Conservation (phyloP, 2,888 invertebrate genomes). For the Pemphredon lugubris region DNA sequence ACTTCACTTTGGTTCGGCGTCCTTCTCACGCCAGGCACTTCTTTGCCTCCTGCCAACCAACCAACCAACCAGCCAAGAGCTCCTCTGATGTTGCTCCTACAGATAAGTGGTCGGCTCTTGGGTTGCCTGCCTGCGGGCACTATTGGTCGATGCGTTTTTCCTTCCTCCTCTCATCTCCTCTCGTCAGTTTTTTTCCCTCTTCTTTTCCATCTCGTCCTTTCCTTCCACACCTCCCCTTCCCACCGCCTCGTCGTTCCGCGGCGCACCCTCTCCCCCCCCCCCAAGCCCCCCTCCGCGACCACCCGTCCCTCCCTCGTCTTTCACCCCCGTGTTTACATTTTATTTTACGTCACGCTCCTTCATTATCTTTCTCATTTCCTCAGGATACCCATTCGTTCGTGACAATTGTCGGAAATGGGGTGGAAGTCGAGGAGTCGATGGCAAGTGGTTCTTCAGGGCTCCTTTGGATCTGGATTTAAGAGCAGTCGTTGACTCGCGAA, state of each 20-base stretch:
- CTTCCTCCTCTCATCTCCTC: constrained; percentile 63
- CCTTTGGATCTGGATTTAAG: constrained; percentile 58
- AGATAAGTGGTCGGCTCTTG: constrained; percentile 79
- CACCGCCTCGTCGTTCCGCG: constrained; percentile 31
- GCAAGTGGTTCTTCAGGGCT: constrained; percentile 57
- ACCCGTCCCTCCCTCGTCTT: constrained; percentile 26
- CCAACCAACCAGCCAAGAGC: constrained; percentile 74
- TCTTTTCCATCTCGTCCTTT: constrained; percentile 46
- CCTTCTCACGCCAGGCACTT: constrained; percentile 78
- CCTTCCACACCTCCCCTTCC: constrained; percentile 47
- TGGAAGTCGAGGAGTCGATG: constrained; percentile 67
- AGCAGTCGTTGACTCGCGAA: constrained; percentile 43
- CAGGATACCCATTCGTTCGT: constrained; percentile 66
- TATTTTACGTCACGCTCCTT: constrained; percentile 73
- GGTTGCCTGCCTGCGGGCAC: constrained; percentile 76
- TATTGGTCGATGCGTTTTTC: constrained; percentile 77
- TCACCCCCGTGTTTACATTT: constrained; percentile 72
- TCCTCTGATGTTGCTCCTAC: constrained; percentile 79
- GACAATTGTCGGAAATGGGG: constrained; percentile 68
- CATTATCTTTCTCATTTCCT: constrained; percentile 73
- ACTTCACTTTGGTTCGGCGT: constrained; percentile 75
- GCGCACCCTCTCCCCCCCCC: no score
- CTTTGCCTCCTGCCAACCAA: constrained; percentile 74
- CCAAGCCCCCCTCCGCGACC: no score
- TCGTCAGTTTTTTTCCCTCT: constrained; percentile 58